Conservation (phyloP, 2,888 invertebrate genomes). For the Epiblema foenella region DNA sequence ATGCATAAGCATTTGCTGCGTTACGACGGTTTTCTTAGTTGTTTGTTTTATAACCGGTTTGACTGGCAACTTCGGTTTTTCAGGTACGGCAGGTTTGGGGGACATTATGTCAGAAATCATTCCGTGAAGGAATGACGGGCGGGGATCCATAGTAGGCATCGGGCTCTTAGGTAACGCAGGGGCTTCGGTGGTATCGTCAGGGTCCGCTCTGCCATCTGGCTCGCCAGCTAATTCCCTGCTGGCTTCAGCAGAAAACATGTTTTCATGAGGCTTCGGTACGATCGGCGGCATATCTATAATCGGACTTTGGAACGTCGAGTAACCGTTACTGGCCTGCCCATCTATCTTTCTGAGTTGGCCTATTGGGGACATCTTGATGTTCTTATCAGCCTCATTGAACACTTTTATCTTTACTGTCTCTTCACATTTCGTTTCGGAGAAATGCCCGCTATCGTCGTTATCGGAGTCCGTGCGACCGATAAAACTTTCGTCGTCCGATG, state of each 20-base stretch:
- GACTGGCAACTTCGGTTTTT: conserved; percentile 87
- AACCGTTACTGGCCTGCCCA: conserved; percentile 74
- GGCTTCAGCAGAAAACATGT: conserved; percentile 82
- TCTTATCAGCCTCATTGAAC: conserved; percentile 78
- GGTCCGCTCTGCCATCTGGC: conserved; percentile 94
- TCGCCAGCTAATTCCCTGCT: conserved; percentile 93
- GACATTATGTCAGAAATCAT: conserved; percentile 81
- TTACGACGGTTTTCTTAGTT: conserved; percentile 67
- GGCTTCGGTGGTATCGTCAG: conserved; percentile 88
- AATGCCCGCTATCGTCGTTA: conserved; percentile 83
- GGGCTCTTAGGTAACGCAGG: conserved; percentile 89
- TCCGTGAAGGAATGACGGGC: conserved; percentile 90
- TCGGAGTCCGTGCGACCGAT: conserved; percentile 85
- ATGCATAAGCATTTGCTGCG: conserved; percentile 82
- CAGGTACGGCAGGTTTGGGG: conserved; percentile 87
- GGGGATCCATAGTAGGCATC: conserved; percentile 84
- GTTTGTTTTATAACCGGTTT: conserved; percentile 85
- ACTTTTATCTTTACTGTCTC: conserved; percentile 82
- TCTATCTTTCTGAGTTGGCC: conserved; percentile 77
- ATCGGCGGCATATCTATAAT: conserved; percentile 80
- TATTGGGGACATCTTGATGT: conserved; percentile 75
- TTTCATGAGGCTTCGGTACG: conserved; percentile 73
- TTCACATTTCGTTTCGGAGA: conserved; percentile 79
- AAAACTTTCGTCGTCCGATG: conserved; percentile 82
- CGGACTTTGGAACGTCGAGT: conserved; percentile 80